These are phyloP conservation scores for Grus americana DNA, from an alignment of 2,113 vertebrate species.

Conservation along the genomic window DNA sequence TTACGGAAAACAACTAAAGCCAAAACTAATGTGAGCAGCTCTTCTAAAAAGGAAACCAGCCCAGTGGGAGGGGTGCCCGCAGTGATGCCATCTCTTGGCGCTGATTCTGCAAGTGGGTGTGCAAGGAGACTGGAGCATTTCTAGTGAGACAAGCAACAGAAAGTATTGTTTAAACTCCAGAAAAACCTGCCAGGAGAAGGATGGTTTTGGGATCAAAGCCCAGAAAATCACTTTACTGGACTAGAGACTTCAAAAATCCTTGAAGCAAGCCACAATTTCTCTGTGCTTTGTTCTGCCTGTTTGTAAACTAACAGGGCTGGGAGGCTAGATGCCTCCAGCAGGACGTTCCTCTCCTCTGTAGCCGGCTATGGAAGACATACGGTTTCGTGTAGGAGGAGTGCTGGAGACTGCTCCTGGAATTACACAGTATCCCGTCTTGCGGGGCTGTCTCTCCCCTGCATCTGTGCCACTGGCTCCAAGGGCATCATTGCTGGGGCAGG, in stretches of 20 bases:
- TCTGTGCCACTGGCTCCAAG: fast-evolving
- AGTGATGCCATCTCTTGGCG: neutral
- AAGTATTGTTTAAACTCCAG: neutral
- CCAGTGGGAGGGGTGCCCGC: neutral
- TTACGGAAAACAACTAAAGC: slow-evolving; percentile 31
- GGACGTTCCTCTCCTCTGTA: neutral
- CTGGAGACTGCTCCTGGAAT: neutral
- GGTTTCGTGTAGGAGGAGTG: neutral
- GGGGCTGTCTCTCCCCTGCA: neutral
- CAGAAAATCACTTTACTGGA: slow-evolving; percentile 13
- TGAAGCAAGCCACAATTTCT: neutral
- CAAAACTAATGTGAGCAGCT: slow-evolving; percentile 31
- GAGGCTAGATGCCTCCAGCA: neutral
- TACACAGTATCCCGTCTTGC: neutral
- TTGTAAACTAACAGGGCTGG: neutral
- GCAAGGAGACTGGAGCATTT: neutral
- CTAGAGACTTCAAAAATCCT: neutral
- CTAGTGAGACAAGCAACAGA: slow-evolving; percentile 1
- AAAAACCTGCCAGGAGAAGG: neutral
- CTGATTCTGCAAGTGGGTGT: neutral
- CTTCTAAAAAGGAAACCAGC: slow-evolving; percentile 4
- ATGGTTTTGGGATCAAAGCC: neutral
- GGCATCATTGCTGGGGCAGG: neutral
- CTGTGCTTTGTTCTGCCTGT: neutral
- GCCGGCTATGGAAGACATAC: neutral